Percentiles rank a stretch among this genome's conserved stretches.
These are phyloP conservation scores for Laticauda colubrina DNA, from an alignment of 2,113 vertebrate genomes.

Conservation along the genomic window DNA sequence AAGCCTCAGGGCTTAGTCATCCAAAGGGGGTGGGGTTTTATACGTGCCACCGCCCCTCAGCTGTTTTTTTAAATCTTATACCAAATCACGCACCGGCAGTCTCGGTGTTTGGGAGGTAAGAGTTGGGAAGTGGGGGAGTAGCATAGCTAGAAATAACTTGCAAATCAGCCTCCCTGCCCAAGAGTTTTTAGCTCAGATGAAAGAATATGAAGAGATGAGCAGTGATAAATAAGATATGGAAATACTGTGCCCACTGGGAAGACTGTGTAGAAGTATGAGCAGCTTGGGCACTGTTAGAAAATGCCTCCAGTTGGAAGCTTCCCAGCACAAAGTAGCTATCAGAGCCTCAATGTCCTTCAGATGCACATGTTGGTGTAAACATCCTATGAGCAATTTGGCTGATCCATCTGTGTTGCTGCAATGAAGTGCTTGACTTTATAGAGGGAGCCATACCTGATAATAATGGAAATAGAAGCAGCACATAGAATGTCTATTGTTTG, in stretches of 20 bases:
- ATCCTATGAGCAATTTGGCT: neutral
- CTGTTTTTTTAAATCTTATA: constrained; percentile 55
- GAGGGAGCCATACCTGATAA: neutral
- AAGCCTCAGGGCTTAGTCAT: constrained; percentile 59
- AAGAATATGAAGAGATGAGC: neutral
- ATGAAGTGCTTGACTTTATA: neutral
- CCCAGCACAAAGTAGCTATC: neutral
- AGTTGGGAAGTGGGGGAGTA: constrained; percentile 24
- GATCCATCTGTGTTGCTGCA: neutral
- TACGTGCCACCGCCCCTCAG: constrained; percentile 33
- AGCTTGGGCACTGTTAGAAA: fast-evolving
- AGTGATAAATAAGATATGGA: neutral
- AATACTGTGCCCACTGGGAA: constrained; percentile 1
- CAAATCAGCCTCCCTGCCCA: neutral
- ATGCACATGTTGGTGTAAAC: neutral
- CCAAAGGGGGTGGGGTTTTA: constrained; percentile 47
- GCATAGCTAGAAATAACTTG: neutral
- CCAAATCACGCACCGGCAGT: constrained; percentile 43
- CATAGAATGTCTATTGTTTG: neutral
- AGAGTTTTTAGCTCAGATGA: neutral
- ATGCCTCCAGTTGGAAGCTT: neutral
- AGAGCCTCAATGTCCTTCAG: constrained; percentile 13
- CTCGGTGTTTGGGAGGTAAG: constrained; percentile 51
- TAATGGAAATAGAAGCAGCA: neutral
- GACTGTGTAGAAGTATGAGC: constrained; percentile 1